Percentiles rank a stretch among this genome's conserved stretches.
phyloP scores from a whole-genome alignment of 2,113 vertebrate species.

The Suricata suricatta region DNA sequence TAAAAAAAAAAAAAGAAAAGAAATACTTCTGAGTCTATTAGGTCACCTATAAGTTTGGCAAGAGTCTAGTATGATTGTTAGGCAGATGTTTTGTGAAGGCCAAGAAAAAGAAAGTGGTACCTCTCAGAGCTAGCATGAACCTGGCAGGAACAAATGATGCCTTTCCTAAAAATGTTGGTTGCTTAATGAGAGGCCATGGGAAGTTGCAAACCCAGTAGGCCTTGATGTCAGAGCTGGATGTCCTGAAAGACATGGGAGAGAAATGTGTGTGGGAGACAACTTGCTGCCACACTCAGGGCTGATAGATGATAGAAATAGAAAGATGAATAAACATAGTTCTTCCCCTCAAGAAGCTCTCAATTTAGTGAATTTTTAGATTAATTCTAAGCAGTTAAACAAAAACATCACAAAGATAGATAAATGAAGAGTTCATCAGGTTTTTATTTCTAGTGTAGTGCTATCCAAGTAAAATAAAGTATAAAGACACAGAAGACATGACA shows the following conservation, averaged over 20 bases:
- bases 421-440: neutral
- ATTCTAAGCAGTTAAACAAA: conserved; percentile 32
- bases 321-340: neutral
- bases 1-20: too few species aligned
- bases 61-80: neutral
- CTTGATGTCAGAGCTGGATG: neutral
- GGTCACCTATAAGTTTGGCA: neutral
- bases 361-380: neutral
- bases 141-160: neutral
- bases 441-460: neutral
- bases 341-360: neutral
- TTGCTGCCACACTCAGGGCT: neutral
- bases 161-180: neutral
- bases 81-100: neutral
- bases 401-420: neutral
- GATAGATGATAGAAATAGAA: neutral
- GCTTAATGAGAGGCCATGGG: neutral
- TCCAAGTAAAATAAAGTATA: neutral
- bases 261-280: neutral
- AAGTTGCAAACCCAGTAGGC: neutral
- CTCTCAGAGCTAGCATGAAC: neutral
- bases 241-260: neutral
- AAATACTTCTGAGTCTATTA: neutral
- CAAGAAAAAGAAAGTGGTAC: neutral
- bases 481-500: neutral